phyloP scores from a whole-genome alignment of 2,797 vertebrate genomes.

The Anniella stebbinsi region DNA sequence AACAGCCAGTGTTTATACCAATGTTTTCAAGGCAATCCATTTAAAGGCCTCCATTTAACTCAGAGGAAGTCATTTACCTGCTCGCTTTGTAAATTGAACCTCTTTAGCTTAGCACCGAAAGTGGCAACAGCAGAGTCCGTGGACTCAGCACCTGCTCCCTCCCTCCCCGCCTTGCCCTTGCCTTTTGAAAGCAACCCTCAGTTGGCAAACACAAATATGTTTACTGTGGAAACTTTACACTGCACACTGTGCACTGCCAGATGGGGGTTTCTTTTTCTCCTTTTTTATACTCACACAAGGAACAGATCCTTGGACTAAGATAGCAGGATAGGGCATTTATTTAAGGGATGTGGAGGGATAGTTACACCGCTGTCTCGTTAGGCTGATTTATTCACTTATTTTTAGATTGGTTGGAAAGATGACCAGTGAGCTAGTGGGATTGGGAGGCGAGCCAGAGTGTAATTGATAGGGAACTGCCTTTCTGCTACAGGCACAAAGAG shows the following conservation, averaged over 20 bases:
- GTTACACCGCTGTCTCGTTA: slow-evolving; percentile 51
- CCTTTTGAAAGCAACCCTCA: slow-evolving; percentile 68
- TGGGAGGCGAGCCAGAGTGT: slow-evolving; percentile 23
- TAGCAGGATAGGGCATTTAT: slow-evolving; percentile 61
- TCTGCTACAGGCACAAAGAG: background rate
- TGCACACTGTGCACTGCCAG: slow-evolving; percentile 60
- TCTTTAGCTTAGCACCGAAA: background rate
- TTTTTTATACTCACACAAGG: slow-evolving; percentile 69
- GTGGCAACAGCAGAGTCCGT: background rate
- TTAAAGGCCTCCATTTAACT: slow-evolving; percentile 12
- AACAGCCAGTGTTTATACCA: slow-evolving; percentile 1
- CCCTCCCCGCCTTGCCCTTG: background rate
- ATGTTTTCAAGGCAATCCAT: background rate
- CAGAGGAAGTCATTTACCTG: background rate
- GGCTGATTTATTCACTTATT: slow-evolving; percentile 70
- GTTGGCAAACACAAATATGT: slow-evolving; percentile 72
- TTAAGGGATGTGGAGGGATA: slow-evolving; percentile 59
- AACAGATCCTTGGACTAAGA: slow-evolving; percentile 61
- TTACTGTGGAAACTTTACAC: slow-evolving; percentile 73
- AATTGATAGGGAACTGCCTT: slow-evolving; percentile 20
- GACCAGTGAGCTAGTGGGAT: slow-evolving; percentile 40
- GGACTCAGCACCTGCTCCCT: background rate
- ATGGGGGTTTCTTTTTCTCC: slow-evolving; percentile 24
- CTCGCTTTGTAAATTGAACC: slow-evolving; percentile 8
- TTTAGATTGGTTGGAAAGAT: slow-evolving; percentile 59